Base-by-base conservation (phyloP, 2,797 vertebrate species). In the Botia almorhae region DNA sequence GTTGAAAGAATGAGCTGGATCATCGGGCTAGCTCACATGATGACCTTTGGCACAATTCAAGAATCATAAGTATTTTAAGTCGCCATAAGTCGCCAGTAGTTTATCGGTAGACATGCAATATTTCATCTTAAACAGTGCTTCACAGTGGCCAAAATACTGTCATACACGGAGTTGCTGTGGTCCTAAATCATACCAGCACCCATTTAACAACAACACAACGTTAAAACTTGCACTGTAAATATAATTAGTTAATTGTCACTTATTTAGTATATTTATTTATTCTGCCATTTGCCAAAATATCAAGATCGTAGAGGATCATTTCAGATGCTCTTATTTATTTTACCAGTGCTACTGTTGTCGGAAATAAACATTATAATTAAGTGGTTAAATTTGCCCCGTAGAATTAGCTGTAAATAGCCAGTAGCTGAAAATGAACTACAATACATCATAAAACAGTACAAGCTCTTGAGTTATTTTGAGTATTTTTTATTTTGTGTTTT, bases 231-330 rank as follows among this genome's bases (percentile, higher is more conserved):
- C 8, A 43, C 39, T 43, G 7, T 13, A 0, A 60, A 2, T 60
- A 26, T 23, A 60, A 1, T 10, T 19, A 11, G 51, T 53, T 17
- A n/a, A 6, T 16, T 53, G 51, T 53, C 2, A 12, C 0, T 3
- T 16, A n/a, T 61, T 63, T 29, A 12, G 1, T 29, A 29, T 13
- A 29, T n/a, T 43, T 43, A 43, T 26, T 7, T 0, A 17, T 0
- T 43, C 3, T 23, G 29, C 12, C 2, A 10, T 23, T 3, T 12
- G n/a, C n/a, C n/a, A n/a, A n/a, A n/a, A n/a, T n/a, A n/a, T n/a
- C n/a, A n/a, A n/a, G 84, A 92, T 93, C 93, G 90, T 92, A 0
- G 85, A 75, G 72, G 76, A 69, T 26, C 1, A 8, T 33, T 51
- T 48, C 7, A 7, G 16, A 43, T 14, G 21, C 1, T n/a, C 6